Evolutionary conservation across 2,113 vertebrate species (phyloP), one percentile per base, ranked within the genome.

Genomic region (Anseranas semipalmata): DNA sequence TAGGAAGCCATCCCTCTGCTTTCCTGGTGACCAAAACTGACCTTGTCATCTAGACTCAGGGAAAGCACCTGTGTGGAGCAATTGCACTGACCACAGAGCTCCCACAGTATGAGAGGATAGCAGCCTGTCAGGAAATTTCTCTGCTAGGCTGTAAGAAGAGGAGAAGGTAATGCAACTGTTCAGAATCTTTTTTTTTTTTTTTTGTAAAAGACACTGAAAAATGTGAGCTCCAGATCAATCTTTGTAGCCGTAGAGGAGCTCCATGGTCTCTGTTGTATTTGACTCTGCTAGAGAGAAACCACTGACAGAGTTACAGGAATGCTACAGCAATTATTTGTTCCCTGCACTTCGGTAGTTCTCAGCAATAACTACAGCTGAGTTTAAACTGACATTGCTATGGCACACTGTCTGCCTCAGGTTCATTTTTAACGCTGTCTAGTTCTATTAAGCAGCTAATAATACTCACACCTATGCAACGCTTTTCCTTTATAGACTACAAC

Each of bases 361-460:
- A 72, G 58, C 35, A 85, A 85, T 93, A 90, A 41, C 25, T 33
- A 24, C 20, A 41, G 1, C 4, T 86, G 55, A 16, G 46, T 80
- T 93, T 78, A 70, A 80, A 59, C 4, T 68, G 92, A 71, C 52
- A 50, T 24, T 80, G 66, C 60, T 48, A 12, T 50, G 45, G 46
- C 39, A 70, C 53, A 63, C 56, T 53, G 21, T 68, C 80, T 79
- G 68, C 74, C 39, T 62, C 62, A 70, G 43, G 39, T 72, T 94
- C 7, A 32, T 91, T 94, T 85, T n/a, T 79, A 78, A 39, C 18
- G 33, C 55, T 66, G 22, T 58, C 66, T 73, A 82, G 39, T 95
- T 96, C 81, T 89, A 33, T 82, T 76, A 91, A 91, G 87, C 84
- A 93, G 74, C 67, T 89, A 85, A 71, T 89, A 91, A 95, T 66